Evolutionary conservation across 2,888 invertebrate genomes (phyloP), one percentile per base, ranked within the genome.

Genomic region (Drosophila atripex): DNA sequence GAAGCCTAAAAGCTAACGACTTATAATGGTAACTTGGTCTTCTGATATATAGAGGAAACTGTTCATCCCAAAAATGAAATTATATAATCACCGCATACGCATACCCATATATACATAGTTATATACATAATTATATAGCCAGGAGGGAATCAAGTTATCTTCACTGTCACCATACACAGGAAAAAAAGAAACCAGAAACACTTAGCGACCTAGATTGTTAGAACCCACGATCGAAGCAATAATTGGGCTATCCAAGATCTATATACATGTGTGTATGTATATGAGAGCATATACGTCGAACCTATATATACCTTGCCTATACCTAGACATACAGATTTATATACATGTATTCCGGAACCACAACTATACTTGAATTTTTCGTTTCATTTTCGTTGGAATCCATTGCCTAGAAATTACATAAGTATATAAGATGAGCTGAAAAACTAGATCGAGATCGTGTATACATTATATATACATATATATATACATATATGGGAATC

Each of bases 11-110:
- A 86, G 71, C 87, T 80, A 82, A 79, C 75, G 80, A 86, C 84
- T 80, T 86, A 86, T 72, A 55, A 76, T 54, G 80, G 80, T 86
- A 86, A 80, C 86, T 86, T 80, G 80, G 80, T 86, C 80, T 80
- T 80, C 80, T 83, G 71, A 76, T 58, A 71, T 52, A 45, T 21
- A 51, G 51, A 61, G 3, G 9, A 18, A 51, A 47, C 53, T 50
- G 47, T 64, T 72, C 58, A 73, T 55, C 61, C 53, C 66, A 50
- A 63, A 53, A 28, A 59, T 64, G 54, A 64, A 71, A 55, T 68
- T 68, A 58, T 60, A 65, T 78, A 71, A 84, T 65, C 71, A 46
- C 56, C 65, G 57, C 63, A 76, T 70, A n/a, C 18, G 18, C 18
- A 60, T 23, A 23, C 55, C 63, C 53, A 69, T 51, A 52, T 57